Percentiles rank a stretch among this genome's conserved stretches.
Evolutionary conservation across 2,888 invertebrate genomes (phyloP).

Genomic region (Eupithecia tripunctaria): DNA sequence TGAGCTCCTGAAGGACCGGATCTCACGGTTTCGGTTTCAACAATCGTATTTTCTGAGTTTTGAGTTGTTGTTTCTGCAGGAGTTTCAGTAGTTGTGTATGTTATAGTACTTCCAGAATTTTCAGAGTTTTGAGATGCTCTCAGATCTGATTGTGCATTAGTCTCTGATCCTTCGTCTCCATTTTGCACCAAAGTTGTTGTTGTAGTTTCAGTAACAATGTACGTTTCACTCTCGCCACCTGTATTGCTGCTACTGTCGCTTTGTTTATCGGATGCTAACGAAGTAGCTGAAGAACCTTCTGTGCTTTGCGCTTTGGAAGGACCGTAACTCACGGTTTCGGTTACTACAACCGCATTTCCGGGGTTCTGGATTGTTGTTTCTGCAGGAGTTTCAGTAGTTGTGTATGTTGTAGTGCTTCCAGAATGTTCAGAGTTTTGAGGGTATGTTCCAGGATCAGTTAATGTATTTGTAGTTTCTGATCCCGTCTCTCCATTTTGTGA

Average conservation of each 20-base stretch:
- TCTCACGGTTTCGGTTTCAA: background rate
- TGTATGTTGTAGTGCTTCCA: background rate
- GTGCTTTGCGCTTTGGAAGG: background rate
- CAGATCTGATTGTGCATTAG: background rate
- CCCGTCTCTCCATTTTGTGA: background rate
- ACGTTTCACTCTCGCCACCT: background rate
- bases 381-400: background rate
- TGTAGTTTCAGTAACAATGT: background rate
- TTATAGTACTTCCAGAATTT: background rate
- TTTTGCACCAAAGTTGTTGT: background rate
- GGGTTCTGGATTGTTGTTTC: background rate
- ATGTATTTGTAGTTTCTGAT: constrained; percentile 6
- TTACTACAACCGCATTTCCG: background rate
- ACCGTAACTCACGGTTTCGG: background rate
- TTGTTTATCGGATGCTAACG: background rate
- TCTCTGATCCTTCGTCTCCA: background rate
- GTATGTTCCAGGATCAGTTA: background rate
- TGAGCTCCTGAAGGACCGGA: background rate
- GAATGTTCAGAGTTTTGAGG: background rate
- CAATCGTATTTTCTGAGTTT: background rate
- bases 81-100: background rate
- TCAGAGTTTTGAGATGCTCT: background rate
- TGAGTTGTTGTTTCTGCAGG: background rate
- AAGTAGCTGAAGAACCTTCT: background rate
- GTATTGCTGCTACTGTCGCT: background rate